phyloP scores from a whole-genome alignment of 2,797 vertebrate genomes.

The Oophaga sylvatica region DNA sequence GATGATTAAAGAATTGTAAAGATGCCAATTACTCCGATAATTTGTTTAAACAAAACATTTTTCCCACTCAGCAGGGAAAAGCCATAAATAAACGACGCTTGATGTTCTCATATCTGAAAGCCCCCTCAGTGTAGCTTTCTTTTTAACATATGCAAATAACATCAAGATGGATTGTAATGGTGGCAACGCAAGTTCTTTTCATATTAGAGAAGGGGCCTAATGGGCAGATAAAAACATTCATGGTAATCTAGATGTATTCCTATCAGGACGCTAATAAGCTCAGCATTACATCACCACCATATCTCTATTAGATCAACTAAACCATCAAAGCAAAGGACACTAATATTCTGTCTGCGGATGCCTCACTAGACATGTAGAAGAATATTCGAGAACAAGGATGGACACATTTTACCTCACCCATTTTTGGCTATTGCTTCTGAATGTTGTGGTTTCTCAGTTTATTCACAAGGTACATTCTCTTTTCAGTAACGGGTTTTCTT shows the following conservation, averaged over 20 bases:
- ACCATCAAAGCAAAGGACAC: not conserved
- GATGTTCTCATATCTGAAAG: slow-evolving; percentile 25
- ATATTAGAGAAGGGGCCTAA: slow-evolving; percentile 10
- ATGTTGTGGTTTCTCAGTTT: no score
- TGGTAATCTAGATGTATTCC: slow-evolving; percentile 19
- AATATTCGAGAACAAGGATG: no score
- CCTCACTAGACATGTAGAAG: no score
- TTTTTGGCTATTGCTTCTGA: no score
- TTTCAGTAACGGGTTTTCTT: no score
- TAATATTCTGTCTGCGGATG: not conserved
- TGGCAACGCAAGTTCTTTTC: not conserved
- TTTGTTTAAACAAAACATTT: slow-evolving; percentile 55
- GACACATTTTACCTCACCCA: no score
- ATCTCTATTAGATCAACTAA: not conserved
- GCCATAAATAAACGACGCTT: slow-evolving; percentile 15
- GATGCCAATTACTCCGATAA: slow-evolving; percentile 49
- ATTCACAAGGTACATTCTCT: no score
- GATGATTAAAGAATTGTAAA: slow-evolving; percentile 49
- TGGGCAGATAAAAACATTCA: slow-evolving; percentile 36
- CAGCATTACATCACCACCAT: not conserved
- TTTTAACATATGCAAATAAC: slow-evolving; percentile 41
- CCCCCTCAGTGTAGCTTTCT: slow-evolving; percentile 1
- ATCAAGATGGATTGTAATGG: slow-evolving; percentile 44
- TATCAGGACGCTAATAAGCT: slow-evolving; percentile 19
- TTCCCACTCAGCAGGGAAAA: not conserved